Evolutionary conservation across 2,888 invertebrate genomes (phyloP).

Genomic region (Polyploca ridens): DNA sequence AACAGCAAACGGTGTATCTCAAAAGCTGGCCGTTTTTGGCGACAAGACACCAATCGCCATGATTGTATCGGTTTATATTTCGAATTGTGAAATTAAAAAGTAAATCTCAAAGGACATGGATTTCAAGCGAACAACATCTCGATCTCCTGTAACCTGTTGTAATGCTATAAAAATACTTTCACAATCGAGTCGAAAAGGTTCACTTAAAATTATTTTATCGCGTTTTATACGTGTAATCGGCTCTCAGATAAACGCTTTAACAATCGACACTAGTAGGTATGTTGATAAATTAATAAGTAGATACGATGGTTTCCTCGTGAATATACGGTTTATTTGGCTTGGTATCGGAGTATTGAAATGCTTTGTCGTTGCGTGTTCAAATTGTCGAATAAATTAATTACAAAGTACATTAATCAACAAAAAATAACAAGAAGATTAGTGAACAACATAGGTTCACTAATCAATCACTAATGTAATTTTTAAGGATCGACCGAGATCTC

Average conservation of each 20-base stretch:
- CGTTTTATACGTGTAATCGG: neutral
- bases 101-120: neutral
- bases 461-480: neutral
- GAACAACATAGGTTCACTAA: no score
- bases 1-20: neutral
- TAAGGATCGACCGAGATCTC: no score
- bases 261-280: neutral
- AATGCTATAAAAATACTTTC: conserved; percentile 1
- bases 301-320: neutral
- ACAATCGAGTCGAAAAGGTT: conserved; percentile 9
- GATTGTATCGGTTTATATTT: neutral
- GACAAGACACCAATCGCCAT: neutral
- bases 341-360: neutral
- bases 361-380: no score
- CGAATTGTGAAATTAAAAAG: neutral
- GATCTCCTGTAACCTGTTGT: conserved; percentile 1
- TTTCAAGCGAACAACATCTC: neutral
- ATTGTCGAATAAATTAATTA: no score
- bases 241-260: neutral
- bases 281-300: neutral
- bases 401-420: no score
- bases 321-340: neutral
- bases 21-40: neutral
- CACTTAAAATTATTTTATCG: conserved; percentile 10
- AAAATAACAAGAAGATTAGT: no score